A percentile compares a stretch with the other conserved stretches of the same genome.
Conservation (phyloP, 2,113 vertebrate species). For the Siniperca chuatsi region DNA sequence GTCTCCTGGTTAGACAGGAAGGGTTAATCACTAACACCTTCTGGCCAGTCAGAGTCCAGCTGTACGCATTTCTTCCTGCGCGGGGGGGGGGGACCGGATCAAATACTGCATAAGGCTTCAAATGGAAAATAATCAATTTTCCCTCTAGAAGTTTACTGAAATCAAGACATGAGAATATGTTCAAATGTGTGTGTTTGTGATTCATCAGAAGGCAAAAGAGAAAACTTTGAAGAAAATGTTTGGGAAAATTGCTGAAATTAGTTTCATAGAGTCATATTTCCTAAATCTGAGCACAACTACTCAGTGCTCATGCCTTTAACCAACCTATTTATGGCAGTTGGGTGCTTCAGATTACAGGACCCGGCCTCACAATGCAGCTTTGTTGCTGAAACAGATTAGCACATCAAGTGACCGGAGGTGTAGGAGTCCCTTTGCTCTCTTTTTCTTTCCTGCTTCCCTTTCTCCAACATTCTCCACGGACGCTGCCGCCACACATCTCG, state of each 20-base stretch:
- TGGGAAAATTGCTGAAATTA: background rate
- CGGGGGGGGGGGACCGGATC: conserved; percentile 50
- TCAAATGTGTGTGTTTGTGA: conserved; percentile 5
- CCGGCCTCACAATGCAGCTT: conserved; percentile 83
- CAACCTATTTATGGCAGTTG: conserved; percentile 51
- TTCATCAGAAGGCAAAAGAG: background rate
- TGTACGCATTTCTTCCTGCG: conserved; percentile 72
- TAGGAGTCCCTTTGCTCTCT: conserved; percentile 59
- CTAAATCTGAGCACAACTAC: conserved; percentile 14
- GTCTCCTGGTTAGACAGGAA: conserved; percentile 57
- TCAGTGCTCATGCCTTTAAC: conserved; percentile 1
- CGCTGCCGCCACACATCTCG: conserved; percentile 43
- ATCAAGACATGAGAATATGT: background rate
- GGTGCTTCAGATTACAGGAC: conserved; percentile 75
- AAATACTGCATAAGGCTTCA: background rate
- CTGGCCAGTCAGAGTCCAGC: conserved; percentile 37
- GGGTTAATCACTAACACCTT: conserved; percentile 79
- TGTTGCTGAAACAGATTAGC: conserved; percentile 85
- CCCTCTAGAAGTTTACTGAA: background rate
- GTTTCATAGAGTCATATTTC: conserved; percentile 19
- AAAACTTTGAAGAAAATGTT: background rate
- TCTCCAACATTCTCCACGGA: conserved; percentile 54
- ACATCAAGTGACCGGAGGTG: conserved; percentile 86
- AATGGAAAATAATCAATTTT: background rate
- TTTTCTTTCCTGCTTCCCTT: conserved; percentile 63